Evolutionary conservation across 2,113 vertebrate genomes (phyloP), one percentile per base, ranked within the genome.

Genomic region (Formicarius rufipectus): DNA sequence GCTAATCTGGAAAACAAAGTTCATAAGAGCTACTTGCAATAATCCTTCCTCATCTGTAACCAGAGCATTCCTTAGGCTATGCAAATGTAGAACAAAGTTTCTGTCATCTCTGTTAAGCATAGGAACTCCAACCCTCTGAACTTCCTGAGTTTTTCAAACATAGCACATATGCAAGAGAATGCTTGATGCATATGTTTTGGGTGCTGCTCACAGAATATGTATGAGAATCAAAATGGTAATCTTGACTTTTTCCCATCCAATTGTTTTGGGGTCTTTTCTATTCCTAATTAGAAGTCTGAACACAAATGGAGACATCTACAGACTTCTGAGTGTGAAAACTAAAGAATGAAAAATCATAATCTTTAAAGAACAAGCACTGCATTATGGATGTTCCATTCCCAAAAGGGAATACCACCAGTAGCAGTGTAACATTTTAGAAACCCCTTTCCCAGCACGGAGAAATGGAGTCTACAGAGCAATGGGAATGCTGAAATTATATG

Each of bases 201-300:
- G 42, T 91, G 88, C 79, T 96, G 56, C 66, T 96, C 63, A 87
- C 84, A 92, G 47, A 96, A 91, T 90, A 94, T 93, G 90, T 95
- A 90, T 89, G 83, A 97, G 91, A 87, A 82, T 86, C 37, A 47
- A 90, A 98, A 95, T 42, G n/a, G 71, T 90, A 78, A 91, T 93
- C 97, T 85, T 96, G 50, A 75, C 47, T 97, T 95, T 97, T 96
- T 93, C 71, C 58, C 35, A 93, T 89, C 47, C 73, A 91, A 60
- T 96, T 44, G 23, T 93, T 96, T 97, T 87, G 81, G 58, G 9
- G 28, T 87, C 40, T 89, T 84, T 94, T 88, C 73, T 63, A 13
- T 31, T 90, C 87, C 87, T 93, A 89, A 95, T 95, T 95, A 94
- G 73, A 87, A 95, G 76, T 75, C 93, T 80, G 52, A 40, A 3